Evolutionary conservation across 1,140 invertebrate species (phyloP).

Genomic region (Drosophila sp.): DNA sequence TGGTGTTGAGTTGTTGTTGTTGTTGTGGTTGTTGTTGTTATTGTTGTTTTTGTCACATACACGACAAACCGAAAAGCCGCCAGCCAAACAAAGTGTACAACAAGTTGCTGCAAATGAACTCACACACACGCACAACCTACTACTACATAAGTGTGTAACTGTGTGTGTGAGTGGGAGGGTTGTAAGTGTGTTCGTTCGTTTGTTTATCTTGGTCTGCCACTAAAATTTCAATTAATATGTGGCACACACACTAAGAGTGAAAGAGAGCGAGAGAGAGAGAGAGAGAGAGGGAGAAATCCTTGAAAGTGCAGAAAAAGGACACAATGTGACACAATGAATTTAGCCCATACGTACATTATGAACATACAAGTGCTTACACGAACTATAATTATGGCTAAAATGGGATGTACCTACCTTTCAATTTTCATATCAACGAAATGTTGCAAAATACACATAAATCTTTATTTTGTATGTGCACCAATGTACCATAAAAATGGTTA

Average conservation of each 20-base stretch:
- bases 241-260: neutral
- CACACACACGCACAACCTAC: too few species aligned
- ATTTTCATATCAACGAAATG: constrained; percentile 4
- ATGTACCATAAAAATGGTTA: too few species aligned
- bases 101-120: constrained; percentile 30
- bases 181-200: constrained; percentile 9
- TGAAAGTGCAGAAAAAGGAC: constrained; percentile 1
- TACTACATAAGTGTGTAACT: neutral
- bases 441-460: neutral
- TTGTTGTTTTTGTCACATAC: constrained; percentile 6
- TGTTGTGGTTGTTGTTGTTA: neutral
- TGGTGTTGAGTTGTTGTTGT: neutral
- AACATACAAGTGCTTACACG: neutral
- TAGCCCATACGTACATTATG: neutral
- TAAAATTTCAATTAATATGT: constrained; percentile 65
- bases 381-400: neutral
- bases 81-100: constrained; percentile 27
- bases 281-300: neutral
- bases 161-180: neutral
- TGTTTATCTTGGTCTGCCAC: constrained; percentile 41
- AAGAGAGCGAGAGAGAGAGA: neutral
- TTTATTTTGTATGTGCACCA: too few species aligned
- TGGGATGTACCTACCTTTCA: too few species aligned
- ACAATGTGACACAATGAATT: constrained; percentile 6
- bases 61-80: constrained; percentile 21